These are phyloP conservation scores for Rapana venosa DNA, from an alignment of 2,888 invertebrate genomes.

Conservation along the genomic window DNA sequence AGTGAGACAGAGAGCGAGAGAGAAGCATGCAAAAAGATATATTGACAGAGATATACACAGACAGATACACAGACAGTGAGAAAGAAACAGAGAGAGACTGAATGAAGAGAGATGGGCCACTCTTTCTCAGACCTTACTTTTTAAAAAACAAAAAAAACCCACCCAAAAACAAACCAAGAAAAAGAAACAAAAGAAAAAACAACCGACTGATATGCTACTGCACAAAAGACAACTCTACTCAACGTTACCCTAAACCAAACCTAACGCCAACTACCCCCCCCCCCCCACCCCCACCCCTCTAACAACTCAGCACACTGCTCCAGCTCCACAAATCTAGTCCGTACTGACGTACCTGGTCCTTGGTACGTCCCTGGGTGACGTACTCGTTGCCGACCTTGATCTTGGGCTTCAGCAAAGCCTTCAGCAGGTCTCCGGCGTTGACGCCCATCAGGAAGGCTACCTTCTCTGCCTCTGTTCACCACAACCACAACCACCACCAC, in stretches of 20 bases:
- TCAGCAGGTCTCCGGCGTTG: conserved; percentile 91
- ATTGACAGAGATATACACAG: background rate
- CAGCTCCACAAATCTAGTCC: background rate
- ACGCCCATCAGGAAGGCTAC: conserved; percentile 94
- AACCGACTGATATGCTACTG: too few relatives aligned
- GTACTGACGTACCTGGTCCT: conserved; percentile 82
- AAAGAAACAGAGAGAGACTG: too few relatives aligned
- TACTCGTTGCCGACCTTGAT: conserved; percentile 98
- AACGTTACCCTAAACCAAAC: too few relatives aligned
- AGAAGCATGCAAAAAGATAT: background rate
- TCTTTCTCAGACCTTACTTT: too few relatives aligned
- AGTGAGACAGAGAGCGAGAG: background rate
- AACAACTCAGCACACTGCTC: too few relatives aligned
- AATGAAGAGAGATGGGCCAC: too few relatives aligned
- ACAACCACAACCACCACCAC: background rate
- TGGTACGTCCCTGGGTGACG: conserved; percentile 99
- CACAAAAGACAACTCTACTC: too few relatives aligned
- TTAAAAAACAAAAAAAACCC: too few relatives aligned
- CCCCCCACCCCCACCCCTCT: too few relatives aligned
- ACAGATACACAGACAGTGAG: background rate
- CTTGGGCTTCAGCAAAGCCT: conserved; percentile 89
- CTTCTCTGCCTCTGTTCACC: conserved; percentile 87
- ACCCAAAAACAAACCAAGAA: too few relatives aligned
- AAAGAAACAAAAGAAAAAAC: too few relatives aligned
- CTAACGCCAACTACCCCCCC: too few relatives aligned